Percentiles rank a stretch among this genome's conserved stretches.
Conservation (phyloP, 2,113 vertebrate species). For the Pyrgilauda ruficollis region DNA sequence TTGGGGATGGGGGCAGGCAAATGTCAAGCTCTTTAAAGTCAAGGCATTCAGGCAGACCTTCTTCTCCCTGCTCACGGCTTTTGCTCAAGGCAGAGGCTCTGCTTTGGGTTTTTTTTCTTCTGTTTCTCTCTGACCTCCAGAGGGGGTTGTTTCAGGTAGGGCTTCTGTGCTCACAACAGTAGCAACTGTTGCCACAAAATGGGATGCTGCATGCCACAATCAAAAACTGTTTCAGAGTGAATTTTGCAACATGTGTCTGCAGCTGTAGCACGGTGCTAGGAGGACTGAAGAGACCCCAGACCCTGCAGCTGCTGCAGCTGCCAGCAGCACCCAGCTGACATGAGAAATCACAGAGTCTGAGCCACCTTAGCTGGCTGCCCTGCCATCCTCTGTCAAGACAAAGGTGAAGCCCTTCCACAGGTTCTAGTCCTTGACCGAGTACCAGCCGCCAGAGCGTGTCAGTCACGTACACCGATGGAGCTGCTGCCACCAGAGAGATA, state of each 20-base stretch:
- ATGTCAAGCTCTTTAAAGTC: neutral
- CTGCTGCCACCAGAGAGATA: neutral
- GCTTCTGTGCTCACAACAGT: neutral
- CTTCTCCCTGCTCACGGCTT: neutral
- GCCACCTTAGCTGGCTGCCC: neutral
- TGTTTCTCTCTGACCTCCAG: neutral
- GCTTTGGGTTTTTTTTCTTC: fast-evolving
- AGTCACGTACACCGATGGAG: fast-evolving
- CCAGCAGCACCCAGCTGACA: fast-evolving
- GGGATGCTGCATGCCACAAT: neutral
- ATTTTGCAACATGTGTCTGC: neutral
- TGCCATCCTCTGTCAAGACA: neutral
- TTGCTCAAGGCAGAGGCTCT: neutral
- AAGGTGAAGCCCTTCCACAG: neutral
- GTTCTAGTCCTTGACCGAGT: neutral
- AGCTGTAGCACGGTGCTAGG: neutral
- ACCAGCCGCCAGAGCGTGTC: fast-evolving
- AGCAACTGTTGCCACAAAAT: neutral
- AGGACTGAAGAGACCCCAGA: neutral
- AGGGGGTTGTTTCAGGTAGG: neutral
- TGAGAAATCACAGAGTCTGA: neutral
- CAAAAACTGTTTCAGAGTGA: neutral
- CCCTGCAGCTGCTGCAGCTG: neutral
- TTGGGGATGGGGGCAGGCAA: fast-evolving
- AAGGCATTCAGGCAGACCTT: neutral